These are phyloP conservation scores for Cantharis flavilabris DNA, from an alignment of 2,888 invertebrate species.

Conservation along the genomic window DNA sequence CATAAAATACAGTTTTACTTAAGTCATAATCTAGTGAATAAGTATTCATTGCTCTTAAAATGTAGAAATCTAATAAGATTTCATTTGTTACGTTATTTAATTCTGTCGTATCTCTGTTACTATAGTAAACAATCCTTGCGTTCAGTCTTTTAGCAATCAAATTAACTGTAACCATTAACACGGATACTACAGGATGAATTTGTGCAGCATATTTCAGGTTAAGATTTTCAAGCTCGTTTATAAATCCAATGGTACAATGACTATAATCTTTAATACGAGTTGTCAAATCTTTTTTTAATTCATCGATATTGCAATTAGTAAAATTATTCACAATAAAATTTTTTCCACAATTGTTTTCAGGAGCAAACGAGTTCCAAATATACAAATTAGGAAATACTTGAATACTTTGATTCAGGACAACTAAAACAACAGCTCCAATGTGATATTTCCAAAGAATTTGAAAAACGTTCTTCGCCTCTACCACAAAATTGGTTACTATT, in stretches of 20 bases:
- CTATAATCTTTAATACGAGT: not conserved
- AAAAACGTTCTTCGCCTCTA: not conserved
- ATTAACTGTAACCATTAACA: too few relatives aligned
- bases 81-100: not conserved
- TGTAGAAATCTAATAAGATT: not conserved
- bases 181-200: not conserved
- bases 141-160: not conserved
- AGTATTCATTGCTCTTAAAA: not conserved
- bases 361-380: not conserved
- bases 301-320: not conserved
- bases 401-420: not conserved
- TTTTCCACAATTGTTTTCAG: not conserved
- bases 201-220: not conserved
- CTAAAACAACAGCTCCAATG: not conserved
- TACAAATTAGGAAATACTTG: not conserved
- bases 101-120: not conserved
- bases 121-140: not conserved
- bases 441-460: not conserved
- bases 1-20: not conserved
- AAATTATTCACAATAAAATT: not conserved
- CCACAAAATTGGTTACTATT: not conserved
- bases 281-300: not conserved
- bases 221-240: not conserved
- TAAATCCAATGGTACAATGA: not conserved
- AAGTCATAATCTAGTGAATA: not conserved